phyloP scores from a whole-genome alignment of 2,888 invertebrate genomes.

The Keiferia lycopersicella region DNA sequence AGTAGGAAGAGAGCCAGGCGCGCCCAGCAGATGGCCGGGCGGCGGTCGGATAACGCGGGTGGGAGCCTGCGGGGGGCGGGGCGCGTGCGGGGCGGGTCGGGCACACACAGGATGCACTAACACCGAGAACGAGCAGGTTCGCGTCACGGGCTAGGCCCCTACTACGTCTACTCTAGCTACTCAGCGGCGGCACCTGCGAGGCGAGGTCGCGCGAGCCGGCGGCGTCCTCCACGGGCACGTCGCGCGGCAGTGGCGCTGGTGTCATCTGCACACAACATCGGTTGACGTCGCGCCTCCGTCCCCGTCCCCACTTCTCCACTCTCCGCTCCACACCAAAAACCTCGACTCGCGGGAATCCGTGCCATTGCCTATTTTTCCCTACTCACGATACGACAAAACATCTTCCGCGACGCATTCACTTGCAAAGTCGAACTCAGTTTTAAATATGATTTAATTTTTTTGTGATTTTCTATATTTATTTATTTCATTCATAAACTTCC shows the following conservation, averaged over 20 bases:
- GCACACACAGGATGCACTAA: constrained; percentile 74
- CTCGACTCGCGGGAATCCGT: constrained; percentile 17
- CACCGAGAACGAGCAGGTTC: constrained; percentile 47
- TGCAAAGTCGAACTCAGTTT: too few species aligned
- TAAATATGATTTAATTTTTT: background rate
- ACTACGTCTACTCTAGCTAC: constrained; percentile 47
- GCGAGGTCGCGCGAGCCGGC: constrained; percentile 73
- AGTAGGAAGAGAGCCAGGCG: constrained; percentile 85
- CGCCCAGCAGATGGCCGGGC: constrained; percentile 66
- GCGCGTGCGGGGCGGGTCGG: constrained; percentile 51
- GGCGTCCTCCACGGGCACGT: constrained; percentile 69
- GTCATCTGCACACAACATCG: constrained; percentile 80
- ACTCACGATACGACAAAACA: background rate
- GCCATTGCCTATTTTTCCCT: constrained; percentile 11
- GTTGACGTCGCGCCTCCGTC: constrained; percentile 69
- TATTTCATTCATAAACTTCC: background rate
- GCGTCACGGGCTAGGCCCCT: constrained; percentile 72
- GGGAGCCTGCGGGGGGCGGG: constrained; percentile 56
- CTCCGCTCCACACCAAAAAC: constrained; percentile 60
- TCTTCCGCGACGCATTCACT: background rate
- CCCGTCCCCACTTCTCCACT: constrained; percentile 78
- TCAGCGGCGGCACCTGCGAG: constrained; percentile 75
- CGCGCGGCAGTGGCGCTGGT: constrained; percentile 75
- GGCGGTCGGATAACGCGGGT: constrained; percentile 61
- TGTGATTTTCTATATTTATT: background rate